Conservation (phyloP, 2,888 invertebrate genomes). For the Diachrysia chrysitis region DNA sequence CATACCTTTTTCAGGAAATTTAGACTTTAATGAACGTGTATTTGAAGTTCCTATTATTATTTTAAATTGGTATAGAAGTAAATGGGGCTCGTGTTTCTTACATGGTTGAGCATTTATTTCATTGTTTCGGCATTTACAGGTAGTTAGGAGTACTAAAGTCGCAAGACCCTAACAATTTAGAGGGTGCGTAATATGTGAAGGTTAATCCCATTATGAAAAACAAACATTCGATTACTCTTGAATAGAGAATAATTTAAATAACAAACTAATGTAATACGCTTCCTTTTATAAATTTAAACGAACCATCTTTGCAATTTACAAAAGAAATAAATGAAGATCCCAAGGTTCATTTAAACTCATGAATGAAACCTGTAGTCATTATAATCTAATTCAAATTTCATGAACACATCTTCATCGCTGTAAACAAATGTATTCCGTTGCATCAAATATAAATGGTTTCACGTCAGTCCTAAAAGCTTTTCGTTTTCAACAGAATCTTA, state of each 20-base stretch:
- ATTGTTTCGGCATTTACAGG: not conserved
- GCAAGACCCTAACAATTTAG: not conserved
- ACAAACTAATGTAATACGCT: too few relatives aligned
- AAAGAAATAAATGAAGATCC: too few relatives aligned
- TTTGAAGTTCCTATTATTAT: not conserved
- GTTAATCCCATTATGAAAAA: not conserved
- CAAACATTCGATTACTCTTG: not conserved
- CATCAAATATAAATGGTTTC: slow-evolving; percentile 60
- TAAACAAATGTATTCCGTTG: slow-evolving; percentile 23
- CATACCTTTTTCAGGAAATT: not conserved
- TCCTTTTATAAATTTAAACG: too few relatives aligned
- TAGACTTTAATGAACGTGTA: not conserved
- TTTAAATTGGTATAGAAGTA: not conserved
- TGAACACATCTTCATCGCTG: slow-evolving; percentile 3
- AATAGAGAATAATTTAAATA: too few relatives aligned
- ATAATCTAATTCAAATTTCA: slow-evolving; percentile 1
- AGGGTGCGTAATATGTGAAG: not conserved
- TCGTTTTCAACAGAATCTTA: slow-evolving; percentile 50
- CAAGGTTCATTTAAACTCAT: too few relatives aligned
- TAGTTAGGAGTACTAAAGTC: not conserved
- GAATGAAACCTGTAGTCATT: not conserved
- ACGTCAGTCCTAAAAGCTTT: slow-evolving; percentile 65
- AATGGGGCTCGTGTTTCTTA: not conserved
- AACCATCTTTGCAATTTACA: not conserved
- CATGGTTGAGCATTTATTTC: not conserved